These are phyloP conservation scores for Vanessa cardui DNA, from an alignment of 2,888 invertebrate species.

Conservation along the genomic window DNA sequence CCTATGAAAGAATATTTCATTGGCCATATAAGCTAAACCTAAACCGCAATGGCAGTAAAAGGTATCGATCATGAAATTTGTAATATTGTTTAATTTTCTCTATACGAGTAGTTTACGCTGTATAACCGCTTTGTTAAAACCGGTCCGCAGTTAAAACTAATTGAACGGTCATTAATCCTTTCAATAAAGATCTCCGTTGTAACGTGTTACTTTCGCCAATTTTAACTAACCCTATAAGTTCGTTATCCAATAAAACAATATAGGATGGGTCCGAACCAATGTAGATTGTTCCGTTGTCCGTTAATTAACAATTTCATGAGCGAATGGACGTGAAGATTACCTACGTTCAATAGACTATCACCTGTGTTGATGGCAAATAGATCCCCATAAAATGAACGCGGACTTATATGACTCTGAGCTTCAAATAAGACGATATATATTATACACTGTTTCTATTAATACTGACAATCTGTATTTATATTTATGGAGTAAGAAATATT, in stretches of 20 bases:
- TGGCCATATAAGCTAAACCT: no score
- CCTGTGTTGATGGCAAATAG: slow-evolving; percentile 50
- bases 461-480: background rate
- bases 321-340: slow-evolving; percentile 49
- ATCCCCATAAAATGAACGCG: slow-evolving; percentile 42
- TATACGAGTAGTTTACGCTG: no score
- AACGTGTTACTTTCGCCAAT: slow-evolving; percentile 31
- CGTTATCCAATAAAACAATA: slow-evolving; percentile 41
- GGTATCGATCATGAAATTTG: no score
- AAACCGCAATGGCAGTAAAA: no score
- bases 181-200: slow-evolving; percentile 23
- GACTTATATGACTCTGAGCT: slow-evolving; percentile 17
- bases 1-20: no score
- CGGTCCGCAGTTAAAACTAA: slow-evolving; percentile 1
- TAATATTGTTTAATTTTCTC: no score
- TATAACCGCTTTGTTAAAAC: no score
- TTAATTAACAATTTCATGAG: slow-evolving; percentile 66
- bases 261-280: slow-evolving; percentile 35
- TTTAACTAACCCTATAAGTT: slow-evolving; percentile 30
- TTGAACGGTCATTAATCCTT: slow-evolving; percentile 28
- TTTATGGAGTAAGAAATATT: no score
- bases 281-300: slow-evolving; percentile 43
- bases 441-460: background rate
- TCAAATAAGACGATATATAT: slow-evolving; percentile 12
- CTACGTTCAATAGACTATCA: slow-evolving; percentile 48